These are phyloP conservation scores for Heterocephalus glaber DNA, from an alignment of 2,113 vertebrate species.

Conservation along the genomic window DNA sequence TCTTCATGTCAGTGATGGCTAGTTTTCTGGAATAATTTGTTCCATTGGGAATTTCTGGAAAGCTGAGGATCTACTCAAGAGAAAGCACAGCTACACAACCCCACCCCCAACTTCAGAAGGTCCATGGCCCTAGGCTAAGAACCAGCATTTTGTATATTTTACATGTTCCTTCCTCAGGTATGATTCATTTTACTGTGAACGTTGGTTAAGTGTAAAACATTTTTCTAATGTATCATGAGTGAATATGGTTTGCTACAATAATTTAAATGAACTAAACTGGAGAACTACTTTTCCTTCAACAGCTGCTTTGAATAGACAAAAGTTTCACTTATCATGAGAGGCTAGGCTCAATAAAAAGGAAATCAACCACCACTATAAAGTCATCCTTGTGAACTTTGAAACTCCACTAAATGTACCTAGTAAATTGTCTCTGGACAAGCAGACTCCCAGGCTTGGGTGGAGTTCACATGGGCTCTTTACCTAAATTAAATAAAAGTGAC, in stretches of 20 bases:
- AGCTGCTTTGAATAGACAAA: conserved; percentile 46
- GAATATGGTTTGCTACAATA: neutral
- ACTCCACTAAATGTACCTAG: conserved; percentile 66
- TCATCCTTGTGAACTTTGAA: conserved; percentile 71
- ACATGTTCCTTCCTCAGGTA: neutral
- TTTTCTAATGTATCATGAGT: conserved; percentile 46
- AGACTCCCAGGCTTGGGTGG: conserved; percentile 74
- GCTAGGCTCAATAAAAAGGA: conserved; percentile 62
- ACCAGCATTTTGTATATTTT: neutral
- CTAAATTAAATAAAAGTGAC: conserved; percentile 75
- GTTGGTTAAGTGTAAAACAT: conserved; percentile 43
- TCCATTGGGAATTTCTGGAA: conserved; percentile 36
- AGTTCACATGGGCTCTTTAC: conserved; percentile 68
- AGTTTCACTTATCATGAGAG: conserved; percentile 36
- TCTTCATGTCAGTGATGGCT: neutral
- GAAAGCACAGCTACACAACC: neutral
- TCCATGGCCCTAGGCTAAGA: neutral
- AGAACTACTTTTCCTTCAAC: neutral
- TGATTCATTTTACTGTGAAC: conserved; percentile 49
- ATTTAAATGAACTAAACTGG: conserved; percentile 45
- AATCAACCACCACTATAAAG: conserved; percentile 51
- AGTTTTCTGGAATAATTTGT: neutral
- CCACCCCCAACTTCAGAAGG: neutral
- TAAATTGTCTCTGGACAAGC: conserved; percentile 62
- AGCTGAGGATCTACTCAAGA: neutral